Evolutionary conservation across 2,888 invertebrate species (phyloP), one percentile per base, ranked within the genome.

Genomic region (Diadromus collaris): DNA sequence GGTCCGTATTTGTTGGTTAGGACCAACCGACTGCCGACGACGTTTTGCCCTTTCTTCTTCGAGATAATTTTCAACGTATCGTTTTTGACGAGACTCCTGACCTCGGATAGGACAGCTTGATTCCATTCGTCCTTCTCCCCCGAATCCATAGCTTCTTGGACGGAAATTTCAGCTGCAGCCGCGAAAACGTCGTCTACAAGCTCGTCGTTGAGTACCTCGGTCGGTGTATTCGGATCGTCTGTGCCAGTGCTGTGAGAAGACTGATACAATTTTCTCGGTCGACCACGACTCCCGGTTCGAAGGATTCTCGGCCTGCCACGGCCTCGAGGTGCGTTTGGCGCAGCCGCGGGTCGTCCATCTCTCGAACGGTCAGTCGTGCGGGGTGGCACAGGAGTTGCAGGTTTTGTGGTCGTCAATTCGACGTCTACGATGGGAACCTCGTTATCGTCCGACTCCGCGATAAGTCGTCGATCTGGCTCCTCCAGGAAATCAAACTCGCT

Each of bases 391-490:
- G 41, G 41, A 1, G 41, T 41, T 1, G 41, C 41, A 2, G 41
- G 6, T 2, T 13, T 41, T 0, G 41, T 4, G 41, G 41, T 13
- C 1, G 41, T 13, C 13, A 41, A 41, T 41, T 41, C 41, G 41
- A 41, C 13, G 41, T 41, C 41, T 16, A 41, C 41, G 16, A 16
- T 10, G 44, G 34, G 34, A 34, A 34, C 6, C 5, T 34, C 34
- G 5, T 34, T 9, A 9, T 34, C 34, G 9, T 85, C 44, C 61
- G 58, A 6, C 86, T 58, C 70, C 89, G 88, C 2, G 88, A 85
- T 16, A 82, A 65, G 1, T 87, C 88, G 79, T 88, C 89, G 64
- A 85, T 51, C 19, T n/a, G 51, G 21, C 51, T 34, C 34, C 34
- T 34, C 51, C 51, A 51, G 6, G 21, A 51, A n/a, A 51, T 51